Conservation (phyloP, 2,113 vertebrate species). For the Chionomys nivalis region DNA sequence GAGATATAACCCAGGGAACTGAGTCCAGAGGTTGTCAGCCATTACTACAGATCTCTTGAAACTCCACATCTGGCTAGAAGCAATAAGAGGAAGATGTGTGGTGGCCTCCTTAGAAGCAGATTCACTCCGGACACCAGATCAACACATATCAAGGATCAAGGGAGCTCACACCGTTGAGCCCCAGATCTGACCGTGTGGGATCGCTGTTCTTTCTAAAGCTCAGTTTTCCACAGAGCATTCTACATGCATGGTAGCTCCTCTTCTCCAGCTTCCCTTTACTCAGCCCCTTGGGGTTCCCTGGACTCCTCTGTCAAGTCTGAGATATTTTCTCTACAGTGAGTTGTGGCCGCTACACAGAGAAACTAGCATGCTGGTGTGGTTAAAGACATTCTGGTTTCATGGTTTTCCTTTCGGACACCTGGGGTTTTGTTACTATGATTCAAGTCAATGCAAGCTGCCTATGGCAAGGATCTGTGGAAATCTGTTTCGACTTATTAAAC, state of each 20-base stretch:
- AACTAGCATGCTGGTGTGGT: neutral
- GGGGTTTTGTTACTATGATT: neutral
- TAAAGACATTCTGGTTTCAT: neutral
- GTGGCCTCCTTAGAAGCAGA: neutral
- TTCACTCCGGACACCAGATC: neutral
- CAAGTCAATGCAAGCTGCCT: neutral
- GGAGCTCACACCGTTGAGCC: neutral
- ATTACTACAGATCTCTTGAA: no score
- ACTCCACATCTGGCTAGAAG: neutral
- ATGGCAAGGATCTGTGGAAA: neutral
- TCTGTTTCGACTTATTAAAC: neutral
- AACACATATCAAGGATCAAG: neutral
- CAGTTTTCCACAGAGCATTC: neutral
- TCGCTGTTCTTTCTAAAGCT: neutral
- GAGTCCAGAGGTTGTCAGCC: neutral
- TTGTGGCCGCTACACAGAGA: neutral
- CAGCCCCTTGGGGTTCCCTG: no score
- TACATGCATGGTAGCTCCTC: neutral
- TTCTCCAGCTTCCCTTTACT: neutral
- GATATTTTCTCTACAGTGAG: fast-evolving
- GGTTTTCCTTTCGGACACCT: neutral
- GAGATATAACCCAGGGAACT: neutral
- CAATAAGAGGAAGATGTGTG: neutral
- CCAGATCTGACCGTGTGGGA: fast-evolving
- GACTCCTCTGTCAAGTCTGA: neutral